Percentiles rank a stretch among this genome's conserved stretches.
Evolutionary conservation across 2,113 vertebrate species (phyloP).

Genomic region (Junco hyemalis): DNA sequence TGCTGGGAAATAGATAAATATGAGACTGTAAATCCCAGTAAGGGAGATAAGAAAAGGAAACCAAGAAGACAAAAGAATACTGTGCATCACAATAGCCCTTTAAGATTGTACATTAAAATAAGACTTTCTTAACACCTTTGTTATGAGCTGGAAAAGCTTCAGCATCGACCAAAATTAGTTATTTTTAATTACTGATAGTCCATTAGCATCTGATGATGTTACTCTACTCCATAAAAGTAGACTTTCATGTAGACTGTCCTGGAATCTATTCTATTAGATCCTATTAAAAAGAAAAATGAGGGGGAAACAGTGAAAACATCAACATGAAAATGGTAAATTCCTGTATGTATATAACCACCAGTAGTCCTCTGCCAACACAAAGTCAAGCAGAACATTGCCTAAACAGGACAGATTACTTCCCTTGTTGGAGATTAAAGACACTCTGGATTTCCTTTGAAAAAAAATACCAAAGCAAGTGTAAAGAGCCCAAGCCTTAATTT

Average conservation of each 20-base stretch:
- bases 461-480: background rate
- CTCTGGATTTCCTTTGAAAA: background rate
- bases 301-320: background rate
- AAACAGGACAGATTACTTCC: background rate
- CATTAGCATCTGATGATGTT: background rate
- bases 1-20: constrained; percentile 43
- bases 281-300: background rate
- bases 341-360: background rate
- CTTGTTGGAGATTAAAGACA: background rate
- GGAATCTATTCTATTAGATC: background rate
- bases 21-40: constrained; percentile 9
- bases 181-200: background rate
- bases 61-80: constrained; percentile 25
- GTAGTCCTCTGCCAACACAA: background rate
- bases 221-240: background rate
- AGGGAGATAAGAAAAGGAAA: constrained; percentile 28
- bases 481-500: background rate
- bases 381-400: background rate
- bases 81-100: background rate
- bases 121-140: background rate
- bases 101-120: constrained; percentile 5
- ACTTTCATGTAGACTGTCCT: background rate
- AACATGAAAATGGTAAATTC: background rate
- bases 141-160: background rate
- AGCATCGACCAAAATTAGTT: background rate